Evolutionary conservation across 2,113 vertebrate genomes (phyloP).

Genomic region (Scatophagus argus): DNA sequence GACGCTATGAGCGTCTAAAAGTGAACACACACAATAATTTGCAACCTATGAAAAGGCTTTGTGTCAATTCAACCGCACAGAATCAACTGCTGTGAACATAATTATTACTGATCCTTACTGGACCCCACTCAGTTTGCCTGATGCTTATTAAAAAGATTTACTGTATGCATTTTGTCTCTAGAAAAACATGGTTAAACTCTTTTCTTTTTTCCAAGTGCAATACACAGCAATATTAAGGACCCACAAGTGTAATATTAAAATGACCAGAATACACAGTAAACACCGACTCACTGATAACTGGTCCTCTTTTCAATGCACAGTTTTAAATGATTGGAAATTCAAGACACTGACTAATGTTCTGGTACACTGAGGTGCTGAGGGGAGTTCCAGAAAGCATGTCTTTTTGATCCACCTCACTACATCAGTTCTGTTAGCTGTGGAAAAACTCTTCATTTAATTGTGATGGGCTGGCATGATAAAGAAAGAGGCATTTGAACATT

Average conservation of each 20-base stretch:
- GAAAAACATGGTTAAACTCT: too few relatives aligned
- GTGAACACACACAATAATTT: neutral
- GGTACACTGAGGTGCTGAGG: neutral
- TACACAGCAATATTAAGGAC: too few relatives aligned
- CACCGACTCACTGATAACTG: neutral
- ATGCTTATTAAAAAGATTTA: neutral
- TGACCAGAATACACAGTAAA: neutral
- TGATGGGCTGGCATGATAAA: neutral
- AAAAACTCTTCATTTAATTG: neutral
- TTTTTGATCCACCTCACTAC: neutral
- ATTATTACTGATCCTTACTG: neutral
- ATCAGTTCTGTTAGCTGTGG: neutral
- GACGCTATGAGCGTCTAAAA: too few relatives aligned
- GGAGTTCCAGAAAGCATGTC: neutral
- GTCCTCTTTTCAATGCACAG: neutral
- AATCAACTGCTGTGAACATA: neutral
- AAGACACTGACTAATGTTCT: neutral
- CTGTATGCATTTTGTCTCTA: neutral
- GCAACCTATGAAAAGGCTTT: neutral
- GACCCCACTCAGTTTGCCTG: neutral
- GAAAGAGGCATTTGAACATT: too few relatives aligned
- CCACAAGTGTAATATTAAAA: too few relatives aligned
- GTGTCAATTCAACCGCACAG: neutral
- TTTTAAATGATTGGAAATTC: neutral
- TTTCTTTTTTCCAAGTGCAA: too few relatives aligned